Evolutionary conservation across 1,140 invertebrate species (phyloP), one percentile per base, ranked within the genome.

Genomic region (Drosophila rufa): DNA sequence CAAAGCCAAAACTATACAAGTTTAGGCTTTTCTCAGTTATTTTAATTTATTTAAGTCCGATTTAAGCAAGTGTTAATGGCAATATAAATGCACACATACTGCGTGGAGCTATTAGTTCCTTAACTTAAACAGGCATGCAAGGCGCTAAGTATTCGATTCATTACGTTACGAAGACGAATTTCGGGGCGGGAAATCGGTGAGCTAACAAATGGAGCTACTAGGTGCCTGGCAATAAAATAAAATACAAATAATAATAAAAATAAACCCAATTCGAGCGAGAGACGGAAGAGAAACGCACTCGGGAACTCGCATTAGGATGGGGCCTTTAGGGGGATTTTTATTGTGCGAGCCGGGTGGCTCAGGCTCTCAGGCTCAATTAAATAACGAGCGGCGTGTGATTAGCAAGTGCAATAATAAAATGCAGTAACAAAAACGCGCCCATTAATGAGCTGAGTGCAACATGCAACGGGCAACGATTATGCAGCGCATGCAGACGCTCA

Each of bases 401-500:
- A 90, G 51, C 85, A 90, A 89, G 80, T 89, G 85, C 84, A 89
- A 90, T 74, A 60, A 61, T 79, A 68, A 69, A 77, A 77, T 77
- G 64, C 64, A 78, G 64, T 59, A 76, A 76, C 70, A 75, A 75
- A 76, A 75, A 76, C 58, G 67, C 45, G 60, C 70, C 71, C 71
- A 75, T 75, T 53, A 75, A 74, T 75, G 73, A 76, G 53, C 53
- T 55, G 56, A 71, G 66, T 57, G 75, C 73, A 80, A 78, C 77
- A 84, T 89, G 83, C 83, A 87, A 87, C 65, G 43, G 46, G 71
- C 50, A 47, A 45, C 50, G 81, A 87, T 89, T 89, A 89, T 89
- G 84, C 80, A 87, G 81, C 75, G 48, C 79, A 62, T 80, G 80
- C 33, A 33, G 25, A 68, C 27, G 33, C 43, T 30, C 33, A 15